These are phyloP conservation scores for Saccostrea cuccullata DNA, from an alignment of 1,140 invertebrate genomes.

Conservation along the genomic window DNA sequence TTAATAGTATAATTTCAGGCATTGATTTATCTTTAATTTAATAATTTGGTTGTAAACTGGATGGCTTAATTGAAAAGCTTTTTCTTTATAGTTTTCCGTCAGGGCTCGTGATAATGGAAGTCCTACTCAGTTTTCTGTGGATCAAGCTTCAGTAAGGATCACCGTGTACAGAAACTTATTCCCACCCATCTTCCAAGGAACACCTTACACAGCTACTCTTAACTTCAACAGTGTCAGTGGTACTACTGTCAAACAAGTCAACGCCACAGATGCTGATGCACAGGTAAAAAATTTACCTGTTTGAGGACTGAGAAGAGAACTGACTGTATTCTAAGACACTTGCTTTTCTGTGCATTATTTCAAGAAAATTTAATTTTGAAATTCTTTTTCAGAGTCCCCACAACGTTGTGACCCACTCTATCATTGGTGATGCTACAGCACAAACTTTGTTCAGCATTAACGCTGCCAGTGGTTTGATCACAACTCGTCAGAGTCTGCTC, in stretches of 20 bases:
- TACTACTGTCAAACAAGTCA: conserved; percentile 43
- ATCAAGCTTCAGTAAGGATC: conserved; percentile 67
- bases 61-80: not conserved
- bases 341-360: not conserved
- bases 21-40: too few species aligned
- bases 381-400: conserved; percentile 61
- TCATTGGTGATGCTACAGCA: conserved; percentile 63
- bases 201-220: conserved; percentile 59
- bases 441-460: conserved; percentile 60
- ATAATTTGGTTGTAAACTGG: not conserved
- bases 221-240: conserved; percentile 59
- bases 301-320: not conserved
- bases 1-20: too few species aligned
- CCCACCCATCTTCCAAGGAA: conserved; percentile 87
- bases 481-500: conserved; percentile 43
- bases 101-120: conserved; percentile 61
- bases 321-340: conserved; percentile 10
- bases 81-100: conserved; percentile 61
- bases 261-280: conserved; percentile 88
- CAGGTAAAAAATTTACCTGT: not conserved
- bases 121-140: conserved; percentile 43
- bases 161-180: conserved; percentile 76
- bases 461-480: conserved; percentile 59
- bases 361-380: not conserved
- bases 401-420: conserved; percentile 58